Evolutionary conservation across 1,140 invertebrate species (phyloP).

Genomic region (Drosophila triauraria): DNA sequence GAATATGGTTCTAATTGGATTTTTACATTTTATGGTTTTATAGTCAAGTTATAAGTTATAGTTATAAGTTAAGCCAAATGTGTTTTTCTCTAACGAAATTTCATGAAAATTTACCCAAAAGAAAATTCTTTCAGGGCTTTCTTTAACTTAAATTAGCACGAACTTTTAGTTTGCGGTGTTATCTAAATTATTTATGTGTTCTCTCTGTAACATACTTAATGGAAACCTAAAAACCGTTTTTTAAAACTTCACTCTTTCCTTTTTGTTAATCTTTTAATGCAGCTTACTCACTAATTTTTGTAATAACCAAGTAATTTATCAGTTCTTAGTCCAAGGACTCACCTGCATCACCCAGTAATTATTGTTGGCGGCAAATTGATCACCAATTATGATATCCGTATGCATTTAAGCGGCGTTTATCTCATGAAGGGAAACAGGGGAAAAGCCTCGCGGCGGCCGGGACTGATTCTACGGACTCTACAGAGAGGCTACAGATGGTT

Average conservation of each 20-base stretch:
- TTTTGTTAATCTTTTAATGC: not conserved
- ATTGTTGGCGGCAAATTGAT: conserved; percentile 84
- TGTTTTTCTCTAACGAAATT: not conserved
- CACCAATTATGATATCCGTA: conserved; percentile 85
- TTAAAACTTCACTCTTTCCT: not conserved
- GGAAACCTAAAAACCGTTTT: not conserved
- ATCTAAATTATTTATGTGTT: too few relatives aligned
- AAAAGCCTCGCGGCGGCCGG: conserved; percentile 22
- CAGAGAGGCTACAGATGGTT: not conserved
- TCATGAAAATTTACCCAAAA: not conserved
- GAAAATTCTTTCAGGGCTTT: not conserved
- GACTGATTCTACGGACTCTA: conserved; percentile 8
- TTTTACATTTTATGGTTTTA: too few relatives aligned
- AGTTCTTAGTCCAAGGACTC: conserved; percentile 30
- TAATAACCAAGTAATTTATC: conserved; percentile 2
- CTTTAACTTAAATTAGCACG: too few relatives aligned
- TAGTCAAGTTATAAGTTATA: too few relatives aligned
- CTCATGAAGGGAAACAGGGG: conserved; percentile 45
- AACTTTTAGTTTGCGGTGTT: too few relatives aligned
- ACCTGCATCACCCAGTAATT: conserved; percentile 85
- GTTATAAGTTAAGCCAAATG: not conserved
- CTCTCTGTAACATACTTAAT: not conserved
- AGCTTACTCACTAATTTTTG: not conserved
- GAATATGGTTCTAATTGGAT: not conserved
- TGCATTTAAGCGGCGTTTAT: conserved; percentile 84